Base-by-base conservation (phyloP, 2,797 vertebrate genomes). In the Siniperca scherzeri region DNA sequence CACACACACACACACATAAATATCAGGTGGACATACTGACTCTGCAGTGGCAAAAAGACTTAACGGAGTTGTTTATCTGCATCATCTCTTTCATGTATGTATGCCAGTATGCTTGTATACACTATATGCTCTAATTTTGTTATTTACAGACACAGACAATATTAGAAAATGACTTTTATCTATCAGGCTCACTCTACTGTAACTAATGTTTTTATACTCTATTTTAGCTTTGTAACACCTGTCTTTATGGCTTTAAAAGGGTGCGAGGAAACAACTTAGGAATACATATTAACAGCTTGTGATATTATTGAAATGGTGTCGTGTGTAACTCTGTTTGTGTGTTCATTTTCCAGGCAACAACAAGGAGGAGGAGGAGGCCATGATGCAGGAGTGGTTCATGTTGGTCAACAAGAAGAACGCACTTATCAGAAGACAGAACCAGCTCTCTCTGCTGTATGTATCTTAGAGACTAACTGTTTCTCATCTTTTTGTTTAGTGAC, bases 311-410 rank as follows among this genome's bases (percentile, higher is more conserved):
- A 36, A 57, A 38, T 5, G 7, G 12, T 27, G 40, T 46, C 42
- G 9, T 62, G 46, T 60, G 48, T 86, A 80, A 84, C 71, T 8
- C 33, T 33, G 44, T 79, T 44, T 48, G 0, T 85, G 44, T 78
- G 67, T 86, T 46, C 40, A 7, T 27, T 87, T 72, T 95, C 25
- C 87, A 99, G 98, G 98, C 75, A 97, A 97, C 91, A 99, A 99
- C 92, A 98, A 98, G 38, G 98, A 99, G 93, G 98, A 99, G 91
- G 98, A 99, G 92, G 98, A 99, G 93, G 94, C 98, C 82, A 97
- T 99, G 98, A 99, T 99, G 98, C 98, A 99, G 93, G 98, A 99
- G 89, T 99, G 98, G 98, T 99, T 99, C 96, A 98, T 97, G 96
- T 92, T 99, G 95, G 98, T 99, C 89, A 99, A 99, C 93, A 99